A percentile compares a stretch with the other conserved stretches of the same genome.
These are phyloP conservation scores for Bubo blakistoni DNA, from an alignment of 2,113 vertebrate species.

Conservation along the genomic window DNA sequence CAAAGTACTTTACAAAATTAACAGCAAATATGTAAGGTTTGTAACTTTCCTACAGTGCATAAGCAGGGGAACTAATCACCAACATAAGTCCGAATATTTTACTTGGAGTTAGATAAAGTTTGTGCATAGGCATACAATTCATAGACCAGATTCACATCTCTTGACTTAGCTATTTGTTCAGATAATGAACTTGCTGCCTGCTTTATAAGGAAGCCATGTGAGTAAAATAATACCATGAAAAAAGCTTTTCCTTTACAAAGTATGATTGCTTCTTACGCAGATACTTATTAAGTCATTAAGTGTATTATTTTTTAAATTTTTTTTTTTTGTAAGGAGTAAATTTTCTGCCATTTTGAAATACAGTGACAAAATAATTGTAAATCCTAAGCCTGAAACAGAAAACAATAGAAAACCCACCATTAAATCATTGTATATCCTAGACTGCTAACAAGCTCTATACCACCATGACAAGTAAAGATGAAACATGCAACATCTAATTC, in stretches of 20 bases:
- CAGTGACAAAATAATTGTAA: slow-evolving; percentile 12
- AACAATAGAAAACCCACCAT: neutral
- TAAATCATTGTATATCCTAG: slow-evolving; percentile 23
- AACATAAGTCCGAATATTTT: neutral
- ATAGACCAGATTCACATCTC: neutral
- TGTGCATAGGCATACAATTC: neutral
- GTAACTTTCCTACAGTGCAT: neutral
- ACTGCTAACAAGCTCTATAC: slow-evolving; percentile 26
- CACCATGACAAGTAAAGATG: slow-evolving; percentile 38
- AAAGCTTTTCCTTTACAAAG: neutral
- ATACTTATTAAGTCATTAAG: neutral
- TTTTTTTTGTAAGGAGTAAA: neutral
- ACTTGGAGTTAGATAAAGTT: neutral
- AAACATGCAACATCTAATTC: slow-evolving; percentile 39
- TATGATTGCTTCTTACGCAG: neutral
- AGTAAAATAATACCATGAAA: neutral
- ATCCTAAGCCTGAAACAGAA: slow-evolving; percentile 17
- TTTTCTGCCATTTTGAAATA: neutral
- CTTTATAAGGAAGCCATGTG: neutral
- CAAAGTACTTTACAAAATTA: neutral
- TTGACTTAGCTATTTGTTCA: neutral
- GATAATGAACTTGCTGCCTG: neutral
- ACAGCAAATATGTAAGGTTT: neutral
- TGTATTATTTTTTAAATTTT: neutral
- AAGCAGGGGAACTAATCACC: neutral